Percentiles rank a stretch among this genome's conserved stretches.
phyloP scores from a whole-genome alignment of 1,140 invertebrate genomes.

The Diorhabda sublineata region DNA sequence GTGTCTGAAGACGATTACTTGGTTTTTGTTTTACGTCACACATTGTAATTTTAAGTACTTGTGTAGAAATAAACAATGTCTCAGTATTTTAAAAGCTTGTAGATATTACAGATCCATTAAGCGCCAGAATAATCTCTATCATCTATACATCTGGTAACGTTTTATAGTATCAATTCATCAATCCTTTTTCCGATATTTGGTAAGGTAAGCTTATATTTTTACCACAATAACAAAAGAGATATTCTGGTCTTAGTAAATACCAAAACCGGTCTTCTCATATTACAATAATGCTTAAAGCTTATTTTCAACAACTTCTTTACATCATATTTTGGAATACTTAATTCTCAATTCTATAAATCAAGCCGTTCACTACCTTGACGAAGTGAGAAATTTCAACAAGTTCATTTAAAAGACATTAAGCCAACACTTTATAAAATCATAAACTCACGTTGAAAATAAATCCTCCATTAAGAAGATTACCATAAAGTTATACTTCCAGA shows the following conservation, averaged over 20 bases:
- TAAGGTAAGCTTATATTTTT: no score
- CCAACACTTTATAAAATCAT: not conserved
- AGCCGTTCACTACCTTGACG: not conserved
- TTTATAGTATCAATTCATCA: no score
- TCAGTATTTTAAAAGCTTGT: no score
- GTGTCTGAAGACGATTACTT: no score
- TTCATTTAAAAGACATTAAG: constrained; percentile 1
- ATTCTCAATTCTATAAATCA: not conserved
- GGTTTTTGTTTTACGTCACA: no score
- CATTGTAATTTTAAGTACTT: no score
- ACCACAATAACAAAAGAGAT: no score
- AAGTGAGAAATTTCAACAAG: constrained; percentile 2
- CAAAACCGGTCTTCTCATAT: not conserved
- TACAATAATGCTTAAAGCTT: not conserved
- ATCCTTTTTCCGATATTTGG: no score
- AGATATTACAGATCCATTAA: no score
- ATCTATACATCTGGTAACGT: no score
- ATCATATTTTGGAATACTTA: not conserved
- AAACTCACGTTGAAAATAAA: not conserved
- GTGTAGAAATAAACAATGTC: no score
- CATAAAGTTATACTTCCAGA: not conserved
- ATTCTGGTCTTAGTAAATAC: not conserved
- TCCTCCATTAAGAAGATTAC: constrained; percentile 2
- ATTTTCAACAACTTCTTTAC: not conserved
- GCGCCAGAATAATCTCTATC: no score